phyloP scores from a whole-genome alignment of 2,888 invertebrate species.

The Pecten maximus region DNA sequence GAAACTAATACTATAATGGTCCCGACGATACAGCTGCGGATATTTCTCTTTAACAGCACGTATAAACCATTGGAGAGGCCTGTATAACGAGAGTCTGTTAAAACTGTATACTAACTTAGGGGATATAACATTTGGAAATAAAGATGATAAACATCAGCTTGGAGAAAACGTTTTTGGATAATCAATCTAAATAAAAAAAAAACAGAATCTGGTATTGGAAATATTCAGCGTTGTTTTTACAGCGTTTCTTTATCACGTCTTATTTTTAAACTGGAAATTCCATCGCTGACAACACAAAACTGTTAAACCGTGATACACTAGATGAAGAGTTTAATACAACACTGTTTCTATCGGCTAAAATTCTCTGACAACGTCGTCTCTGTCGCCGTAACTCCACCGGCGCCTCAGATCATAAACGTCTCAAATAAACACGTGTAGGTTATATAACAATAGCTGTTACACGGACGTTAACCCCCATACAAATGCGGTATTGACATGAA shows the following conservation, averaged over 20 bases:
- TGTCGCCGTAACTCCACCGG: no score
- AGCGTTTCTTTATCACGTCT: neutral
- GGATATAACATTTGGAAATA: neutral
- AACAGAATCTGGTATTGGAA: neutral
- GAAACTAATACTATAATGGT: neutral
- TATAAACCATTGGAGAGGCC: neutral
- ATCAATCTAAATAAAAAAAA: neutral
- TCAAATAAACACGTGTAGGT: no score
- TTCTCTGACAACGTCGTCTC: no score
- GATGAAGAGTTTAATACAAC: no score
- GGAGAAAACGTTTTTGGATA: neutral
- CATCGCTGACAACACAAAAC: neutral
- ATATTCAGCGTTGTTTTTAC: neutral
- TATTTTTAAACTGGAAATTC: neutral
- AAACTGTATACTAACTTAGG: neutral
- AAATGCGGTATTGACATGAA: no score
- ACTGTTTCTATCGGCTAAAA: no score
- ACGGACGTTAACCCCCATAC: no score
- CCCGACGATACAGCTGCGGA: neutral
- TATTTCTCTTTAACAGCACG: neutral
- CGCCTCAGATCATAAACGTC: no score
- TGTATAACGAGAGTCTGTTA: neutral
- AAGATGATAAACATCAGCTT: conserved; percentile 1
- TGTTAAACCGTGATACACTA: no score
- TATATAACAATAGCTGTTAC: no score